These are phyloP conservation scores for Lates calcarifer DNA, from an alignment of 2,113 vertebrate species.

Conservation along the genomic window DNA sequence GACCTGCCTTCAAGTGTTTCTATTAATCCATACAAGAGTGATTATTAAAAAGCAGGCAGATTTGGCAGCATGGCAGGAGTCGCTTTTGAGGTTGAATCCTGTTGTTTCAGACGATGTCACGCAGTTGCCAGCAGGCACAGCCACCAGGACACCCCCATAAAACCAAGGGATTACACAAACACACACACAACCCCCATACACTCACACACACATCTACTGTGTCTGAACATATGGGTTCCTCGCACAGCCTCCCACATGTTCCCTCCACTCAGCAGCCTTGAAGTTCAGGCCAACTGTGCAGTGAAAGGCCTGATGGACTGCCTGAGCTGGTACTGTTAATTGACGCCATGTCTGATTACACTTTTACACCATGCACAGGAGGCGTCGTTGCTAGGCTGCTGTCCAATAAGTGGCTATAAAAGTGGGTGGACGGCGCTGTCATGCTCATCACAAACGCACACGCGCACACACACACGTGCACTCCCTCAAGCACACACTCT, in stretches of 20 bases:
- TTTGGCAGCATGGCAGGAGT: constrained; percentile 31
- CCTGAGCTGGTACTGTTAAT: constrained; percentile 57
- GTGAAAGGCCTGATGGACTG: constrained; percentile 58
- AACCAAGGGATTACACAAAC: constrained; percentile 25
- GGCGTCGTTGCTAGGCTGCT: constrained; percentile 54
- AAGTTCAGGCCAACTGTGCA: constrained; percentile 60
- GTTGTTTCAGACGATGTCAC: constrained; percentile 34
- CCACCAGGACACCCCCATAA: constrained; percentile 24
- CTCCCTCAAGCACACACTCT: neutral
- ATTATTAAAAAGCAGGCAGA: constrained; percentile 20
- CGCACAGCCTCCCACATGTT: constrained; percentile 61
- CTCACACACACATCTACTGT: constrained; percentile 29
- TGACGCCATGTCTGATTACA: constrained; percentile 71
- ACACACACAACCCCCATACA: constrained; percentile 1
- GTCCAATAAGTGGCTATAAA: constrained; percentile 60
- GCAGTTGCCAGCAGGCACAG: constrained; percentile 15
- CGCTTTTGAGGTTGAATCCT: constrained; percentile 27
- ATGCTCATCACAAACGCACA: constrained; percentile 38
- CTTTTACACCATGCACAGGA: constrained; percentile 44
- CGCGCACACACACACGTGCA: neutral
- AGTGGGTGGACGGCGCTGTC: constrained; percentile 42
- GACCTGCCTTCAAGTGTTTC: constrained; percentile 39
- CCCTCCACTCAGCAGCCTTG: constrained; percentile 57
- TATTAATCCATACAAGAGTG: constrained; percentile 41
- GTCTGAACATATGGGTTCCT: constrained; percentile 57